Conservation (phyloP, 2,797 vertebrate species). For the Anguilla obscura region DNA sequence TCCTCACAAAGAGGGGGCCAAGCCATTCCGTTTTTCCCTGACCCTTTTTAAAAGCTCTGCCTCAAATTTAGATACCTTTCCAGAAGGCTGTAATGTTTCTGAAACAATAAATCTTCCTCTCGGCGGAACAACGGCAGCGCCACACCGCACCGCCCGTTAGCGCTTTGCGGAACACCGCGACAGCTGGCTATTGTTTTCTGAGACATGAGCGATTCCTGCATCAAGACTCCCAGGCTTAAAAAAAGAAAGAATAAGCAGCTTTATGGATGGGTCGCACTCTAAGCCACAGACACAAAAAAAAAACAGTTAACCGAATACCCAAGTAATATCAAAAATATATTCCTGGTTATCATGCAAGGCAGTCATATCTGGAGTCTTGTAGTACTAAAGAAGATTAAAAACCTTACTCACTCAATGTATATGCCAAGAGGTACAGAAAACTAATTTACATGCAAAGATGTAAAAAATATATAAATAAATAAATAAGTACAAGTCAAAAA, state of each 20-base stretch:
- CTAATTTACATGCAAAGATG: not conserved
- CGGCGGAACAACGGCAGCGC: not conserved
- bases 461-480: not conserved
- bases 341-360: not conserved
- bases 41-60: constrained; percentile 15
- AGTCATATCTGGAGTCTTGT: constrained; percentile 9
- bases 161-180: not conserved
- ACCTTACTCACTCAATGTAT: not conserved
- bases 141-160: not conserved
- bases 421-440: not conserved
- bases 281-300: constrained; percentile 3
- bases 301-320: not conserved
- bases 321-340: not conserved
- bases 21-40: not conserved
- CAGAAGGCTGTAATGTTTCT: constrained; percentile 18
- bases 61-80: constrained; percentile 20
- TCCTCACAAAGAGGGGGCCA: constrained; percentile 16
- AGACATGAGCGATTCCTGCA: not conserved
- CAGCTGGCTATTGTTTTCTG: constrained; percentile 15
- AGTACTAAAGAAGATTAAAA: constrained; percentile 10
- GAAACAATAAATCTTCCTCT: constrained; percentile 32
- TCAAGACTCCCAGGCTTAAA: not conserved
- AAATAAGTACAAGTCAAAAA: not conserved
- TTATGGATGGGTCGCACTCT: constrained; percentile 3
- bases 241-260: constrained; percentile 33